phyloP scores from a whole-genome alignment of 2,113 vertebrate species.

The Ageneiosus marmoratus region DNA sequence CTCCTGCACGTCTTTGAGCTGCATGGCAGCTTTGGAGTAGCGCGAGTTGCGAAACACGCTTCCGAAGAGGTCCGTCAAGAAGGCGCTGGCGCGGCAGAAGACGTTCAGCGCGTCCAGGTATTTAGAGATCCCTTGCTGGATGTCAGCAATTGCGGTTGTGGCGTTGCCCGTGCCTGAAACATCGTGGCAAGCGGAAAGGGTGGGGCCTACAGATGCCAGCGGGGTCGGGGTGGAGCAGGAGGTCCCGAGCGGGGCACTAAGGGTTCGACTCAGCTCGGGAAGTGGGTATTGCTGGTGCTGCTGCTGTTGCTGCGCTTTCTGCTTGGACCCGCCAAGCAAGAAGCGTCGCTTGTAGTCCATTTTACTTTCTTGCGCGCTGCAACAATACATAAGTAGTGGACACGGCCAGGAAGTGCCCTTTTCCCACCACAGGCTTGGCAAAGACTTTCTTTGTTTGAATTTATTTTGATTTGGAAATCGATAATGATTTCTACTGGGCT shows the following conservation, averaged over 20 bases:
- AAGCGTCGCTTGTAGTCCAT: constrained; percentile 99
- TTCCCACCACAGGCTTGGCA: constrained; percentile 3
- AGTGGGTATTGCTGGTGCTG: constrained; percentile 90
- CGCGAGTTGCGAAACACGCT: constrained; percentile 96
- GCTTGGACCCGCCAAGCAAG: constrained; percentile 99
- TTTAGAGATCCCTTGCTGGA: constrained; percentile 99
- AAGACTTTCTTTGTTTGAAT: background rate
- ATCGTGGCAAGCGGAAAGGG: constrained; percentile 72
- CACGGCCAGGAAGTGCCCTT: constrained; percentile 62
- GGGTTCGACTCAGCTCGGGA: constrained; percentile 92
- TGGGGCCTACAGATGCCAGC: constrained; percentile 60
- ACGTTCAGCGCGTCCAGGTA: constrained; percentile 97
- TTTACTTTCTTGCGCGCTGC: constrained; percentile 96
- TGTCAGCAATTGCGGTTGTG: constrained; percentile 91
- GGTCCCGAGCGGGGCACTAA: constrained; percentile 86
- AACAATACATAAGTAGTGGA: constrained; percentile 94
- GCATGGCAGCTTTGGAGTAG: constrained; percentile 97
- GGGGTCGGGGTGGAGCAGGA: constrained; percentile 77
- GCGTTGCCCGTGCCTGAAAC: constrained; percentile 67
- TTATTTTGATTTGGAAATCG: background rate
- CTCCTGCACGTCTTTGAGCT: constrained; percentile 99
- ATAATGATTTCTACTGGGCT: background rate
- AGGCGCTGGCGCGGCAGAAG: constrained; percentile 95
- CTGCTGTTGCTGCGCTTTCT: constrained; percentile 90
- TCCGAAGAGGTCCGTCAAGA: constrained; percentile 97